Conservation (phyloP, 2,113 vertebrate genomes). For the Aramus guarauna region DNA sequence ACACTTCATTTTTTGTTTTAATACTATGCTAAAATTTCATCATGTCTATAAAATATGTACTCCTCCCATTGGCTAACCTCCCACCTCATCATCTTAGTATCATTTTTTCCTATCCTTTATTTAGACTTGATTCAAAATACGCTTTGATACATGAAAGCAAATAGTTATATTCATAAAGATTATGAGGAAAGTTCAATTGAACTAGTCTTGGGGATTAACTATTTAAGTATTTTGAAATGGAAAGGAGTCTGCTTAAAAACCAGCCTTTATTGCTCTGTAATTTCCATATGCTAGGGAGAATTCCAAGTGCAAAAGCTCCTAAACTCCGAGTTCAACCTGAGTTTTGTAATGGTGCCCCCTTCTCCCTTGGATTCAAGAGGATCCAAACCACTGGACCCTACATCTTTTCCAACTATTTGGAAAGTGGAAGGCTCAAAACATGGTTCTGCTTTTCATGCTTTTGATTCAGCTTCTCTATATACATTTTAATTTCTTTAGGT, state of each 20-base stretch:
- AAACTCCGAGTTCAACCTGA: background rate
- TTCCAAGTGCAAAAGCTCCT: background rate
- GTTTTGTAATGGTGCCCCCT: background rate
- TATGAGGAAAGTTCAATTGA: background rate
- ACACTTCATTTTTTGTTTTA: background rate
- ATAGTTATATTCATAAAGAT: background rate
- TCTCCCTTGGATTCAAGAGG: background rate
- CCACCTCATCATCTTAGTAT: background rate
- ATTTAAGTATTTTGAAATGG: background rate
- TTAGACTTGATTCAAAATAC: background rate
- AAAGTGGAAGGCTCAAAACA: background rate
- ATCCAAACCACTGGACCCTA: rapidly evolving
- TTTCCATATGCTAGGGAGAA: background rate
- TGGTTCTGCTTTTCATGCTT: background rate
- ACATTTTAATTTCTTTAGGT: background rate
- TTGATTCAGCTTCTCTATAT: background rate
- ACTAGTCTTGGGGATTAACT: background rate
- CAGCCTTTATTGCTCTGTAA: background rate
- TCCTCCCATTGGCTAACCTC: background rate
- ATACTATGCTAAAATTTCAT: background rate
- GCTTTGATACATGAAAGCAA: background rate
- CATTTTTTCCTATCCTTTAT: background rate
- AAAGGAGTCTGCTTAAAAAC: background rate
- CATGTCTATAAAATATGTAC: background rate
- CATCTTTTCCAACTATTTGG: background rate